phyloP scores from a whole-genome alignment of 2,113 vertebrate genomes.

The Lipotes vexillifer region DNA sequence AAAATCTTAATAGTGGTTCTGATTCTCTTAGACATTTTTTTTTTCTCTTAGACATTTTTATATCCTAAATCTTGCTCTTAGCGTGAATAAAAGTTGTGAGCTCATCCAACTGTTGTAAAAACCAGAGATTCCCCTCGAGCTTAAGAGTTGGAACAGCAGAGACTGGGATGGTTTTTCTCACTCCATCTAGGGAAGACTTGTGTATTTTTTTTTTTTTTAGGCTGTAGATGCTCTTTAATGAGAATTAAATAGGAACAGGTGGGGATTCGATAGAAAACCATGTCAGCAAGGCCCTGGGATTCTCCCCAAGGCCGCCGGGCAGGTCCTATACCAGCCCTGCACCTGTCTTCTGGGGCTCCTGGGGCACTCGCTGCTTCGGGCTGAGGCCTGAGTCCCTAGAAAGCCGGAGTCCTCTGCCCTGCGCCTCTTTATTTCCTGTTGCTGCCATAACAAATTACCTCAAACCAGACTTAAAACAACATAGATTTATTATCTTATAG shows the following conservation, averaged over 20 bases:
- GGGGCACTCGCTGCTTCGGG: background rate
- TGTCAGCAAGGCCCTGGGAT: background rate
- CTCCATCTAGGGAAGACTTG: background rate
- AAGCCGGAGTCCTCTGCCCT: background rate
- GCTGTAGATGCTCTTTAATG: conserved; percentile 25
- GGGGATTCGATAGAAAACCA: background rate
- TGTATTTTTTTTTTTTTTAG: no score
- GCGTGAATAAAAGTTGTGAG: background rate
- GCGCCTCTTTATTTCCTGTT: background rate
- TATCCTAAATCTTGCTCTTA: background rate
- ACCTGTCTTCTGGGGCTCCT: background rate
- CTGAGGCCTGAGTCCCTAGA: background rate
- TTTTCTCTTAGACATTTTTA: background rate
- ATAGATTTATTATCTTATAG: background rate
- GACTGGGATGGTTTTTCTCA: background rate
- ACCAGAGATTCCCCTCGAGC: accelerated
- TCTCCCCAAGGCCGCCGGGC: no score
- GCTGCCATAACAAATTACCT: background rate
- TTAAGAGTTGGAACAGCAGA: background rate
- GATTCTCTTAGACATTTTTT: background rate
- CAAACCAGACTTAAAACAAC: background rate
- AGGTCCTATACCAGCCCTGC: background rate
- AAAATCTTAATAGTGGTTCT: background rate
- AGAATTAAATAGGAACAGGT: background rate
- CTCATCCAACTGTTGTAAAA: background rate